phyloP scores from a whole-genome alignment of 2,888 invertebrate genomes.

The Folsomia candida region DNA sequence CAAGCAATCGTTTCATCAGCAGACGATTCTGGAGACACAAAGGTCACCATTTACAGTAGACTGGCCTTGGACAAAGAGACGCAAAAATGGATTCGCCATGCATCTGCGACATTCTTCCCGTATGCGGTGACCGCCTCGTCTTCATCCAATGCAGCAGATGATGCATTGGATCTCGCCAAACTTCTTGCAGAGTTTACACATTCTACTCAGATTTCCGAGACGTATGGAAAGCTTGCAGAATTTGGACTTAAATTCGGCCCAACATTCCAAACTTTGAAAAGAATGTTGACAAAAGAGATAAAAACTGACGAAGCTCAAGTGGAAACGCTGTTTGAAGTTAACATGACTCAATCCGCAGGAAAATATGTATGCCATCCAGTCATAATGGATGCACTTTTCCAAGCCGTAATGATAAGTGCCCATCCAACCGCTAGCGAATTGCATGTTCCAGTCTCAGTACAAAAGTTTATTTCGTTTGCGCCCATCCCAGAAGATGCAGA shows the following conservation, averaged over 20 bases:
- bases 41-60: slow-evolving; percentile 18
- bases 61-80: slow-evolving; percentile 5
- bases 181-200: neutral
- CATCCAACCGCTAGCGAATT: neutral
- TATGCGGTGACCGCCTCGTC: slow-evolving; percentile 4
- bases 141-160: neutral
- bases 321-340: slow-evolving; percentile 5
- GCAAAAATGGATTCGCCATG: slow-evolving; percentile 22
- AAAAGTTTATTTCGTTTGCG: slow-evolving; percentile 12
- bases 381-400: slow-evolving; percentile 8
- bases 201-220: neutral
- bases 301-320: neutral
- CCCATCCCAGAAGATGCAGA: neutral
- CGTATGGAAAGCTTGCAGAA: slow-evolving; percentile 18
- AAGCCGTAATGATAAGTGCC: slow-evolving; percentile 5
- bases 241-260: slow-evolving; percentile 27
- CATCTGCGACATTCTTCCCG: slow-evolving; percentile 22
- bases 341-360: neutral
- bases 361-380: slow-evolving; percentile 14
- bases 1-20: slow-evolving; percentile 12
- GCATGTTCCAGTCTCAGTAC: slow-evolving; percentile 11
- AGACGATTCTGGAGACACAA: slow-evolving; percentile 18
- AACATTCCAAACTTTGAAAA: slow-evolving; percentile 23
- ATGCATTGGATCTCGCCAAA: neutral
- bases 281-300: neutral